A percentile compares a stretch with the other conserved stretches of the same genome.
These are phyloP conservation scores for Zoroaster sp. DNA, from an alignment of 53 echinoderm and acorn worm species.

Conservation along the genomic window DNA sequence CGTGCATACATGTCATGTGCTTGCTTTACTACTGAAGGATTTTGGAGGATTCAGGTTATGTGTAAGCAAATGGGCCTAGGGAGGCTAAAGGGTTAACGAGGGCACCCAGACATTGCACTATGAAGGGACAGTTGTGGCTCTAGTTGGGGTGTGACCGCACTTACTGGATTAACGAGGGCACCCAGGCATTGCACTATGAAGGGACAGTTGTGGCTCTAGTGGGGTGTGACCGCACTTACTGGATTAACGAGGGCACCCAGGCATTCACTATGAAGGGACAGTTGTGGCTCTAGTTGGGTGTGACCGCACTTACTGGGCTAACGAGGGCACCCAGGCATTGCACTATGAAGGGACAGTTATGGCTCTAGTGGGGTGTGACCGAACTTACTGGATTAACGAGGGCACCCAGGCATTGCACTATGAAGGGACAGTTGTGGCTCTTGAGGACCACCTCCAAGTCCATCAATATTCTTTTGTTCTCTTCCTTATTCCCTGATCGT, in stretches of 20 bases:
- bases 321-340: no score
- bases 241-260: no score
- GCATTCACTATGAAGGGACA: neutral
- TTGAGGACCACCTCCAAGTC: conserved; percentile 97
- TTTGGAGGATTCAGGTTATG: no score
- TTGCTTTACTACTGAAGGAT: no score
- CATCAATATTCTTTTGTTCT: conserved; percentile 95
- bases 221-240: no score
- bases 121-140: neutral
- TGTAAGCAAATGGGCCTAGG: no score
- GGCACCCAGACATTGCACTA: no score
- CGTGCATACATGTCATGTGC: no score
- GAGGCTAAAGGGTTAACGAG: no score
- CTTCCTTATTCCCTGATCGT: conserved; percentile 98
- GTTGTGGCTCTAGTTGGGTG: neutral
- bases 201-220: neutral
- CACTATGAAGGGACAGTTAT: neutral
- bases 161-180: no score
- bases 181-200: no score
- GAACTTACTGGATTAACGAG: conserved; percentile 91
- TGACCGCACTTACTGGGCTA: conserved; percentile 66
- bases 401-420: conserved; percentile 98
- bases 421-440: conserved; percentile 98
- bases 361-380: neutral
- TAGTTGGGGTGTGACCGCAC: neutral